Percentiles rank a stretch among this genome's conserved stretches.
phyloP scores from a whole-genome alignment of 53 echinoderm and acorn worm genomes.

The Echinarachnius parma region DNA sequence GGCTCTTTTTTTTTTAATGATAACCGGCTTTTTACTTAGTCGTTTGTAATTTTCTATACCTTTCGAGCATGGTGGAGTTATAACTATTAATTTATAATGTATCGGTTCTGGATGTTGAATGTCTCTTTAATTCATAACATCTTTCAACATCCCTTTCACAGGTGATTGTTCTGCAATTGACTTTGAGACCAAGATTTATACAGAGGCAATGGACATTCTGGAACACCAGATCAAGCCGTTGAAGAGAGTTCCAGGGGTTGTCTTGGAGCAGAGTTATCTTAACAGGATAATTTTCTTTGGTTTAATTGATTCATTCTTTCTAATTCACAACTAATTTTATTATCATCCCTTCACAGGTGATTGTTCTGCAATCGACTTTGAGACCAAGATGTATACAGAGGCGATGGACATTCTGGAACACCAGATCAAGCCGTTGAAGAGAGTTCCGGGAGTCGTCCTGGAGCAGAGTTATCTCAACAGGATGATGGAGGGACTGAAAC shows the following conservation, averaged over 20 bases:
- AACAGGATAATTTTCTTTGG: conserved; percentile 92
- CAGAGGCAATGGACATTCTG: conserved; percentile 88
- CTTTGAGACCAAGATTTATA: conserved; percentile 96
- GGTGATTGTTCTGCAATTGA: conserved; percentile 91
- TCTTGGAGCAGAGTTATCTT: conserved; percentile 76
- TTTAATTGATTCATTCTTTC: too few species aligned
- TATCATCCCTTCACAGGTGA: conserved; percentile 60
- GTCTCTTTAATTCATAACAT: too few species aligned
- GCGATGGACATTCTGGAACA: conserved; percentile 94
- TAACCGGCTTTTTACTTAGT: too few species aligned
- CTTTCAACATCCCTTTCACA: conserved; percentile 12
- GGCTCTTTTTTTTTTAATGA: too few species aligned
- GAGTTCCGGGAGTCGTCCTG: conserved; percentile 78
- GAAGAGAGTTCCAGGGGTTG: conserved; percentile 82
- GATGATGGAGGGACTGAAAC: conserved; percentile 90
- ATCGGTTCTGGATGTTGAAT: too few species aligned
- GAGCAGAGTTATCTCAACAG: conserved; percentile 83
- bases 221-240: conserved; percentile 93
- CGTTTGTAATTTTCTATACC: too few species aligned
- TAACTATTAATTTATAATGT: too few species aligned
- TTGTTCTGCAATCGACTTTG: conserved; percentile 88
- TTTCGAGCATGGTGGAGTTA: too few species aligned
- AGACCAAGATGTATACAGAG: conserved; percentile 93
- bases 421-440: conserved; percentile 84
- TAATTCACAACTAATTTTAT: not conserved